Conservation (phyloP, 2,113 vertebrate species). For the Oceanodroma tethys region DNA sequence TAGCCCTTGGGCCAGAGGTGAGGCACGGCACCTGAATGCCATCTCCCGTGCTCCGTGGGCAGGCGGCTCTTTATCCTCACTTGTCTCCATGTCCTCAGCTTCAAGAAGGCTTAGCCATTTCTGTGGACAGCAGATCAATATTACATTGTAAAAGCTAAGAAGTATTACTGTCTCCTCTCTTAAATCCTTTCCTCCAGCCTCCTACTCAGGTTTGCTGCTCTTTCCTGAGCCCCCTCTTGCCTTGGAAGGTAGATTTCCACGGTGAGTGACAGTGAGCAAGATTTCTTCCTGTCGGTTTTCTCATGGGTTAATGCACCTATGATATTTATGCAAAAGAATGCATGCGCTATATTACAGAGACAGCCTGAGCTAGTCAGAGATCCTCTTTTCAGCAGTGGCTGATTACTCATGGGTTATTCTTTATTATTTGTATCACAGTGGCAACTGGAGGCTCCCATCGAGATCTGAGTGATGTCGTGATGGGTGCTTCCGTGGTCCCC, state of each 20-base stretch:
- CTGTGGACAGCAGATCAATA: slow-evolving; percentile 6
- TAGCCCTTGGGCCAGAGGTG: not conserved
- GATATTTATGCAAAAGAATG: not conserved
- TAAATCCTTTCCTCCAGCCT: not conserved
- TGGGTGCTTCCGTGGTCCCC: not conserved
- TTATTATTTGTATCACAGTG: slow-evolving; percentile 18
- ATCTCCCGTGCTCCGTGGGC: not conserved
- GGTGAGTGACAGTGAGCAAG: not conserved
- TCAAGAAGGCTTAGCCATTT: not conserved
- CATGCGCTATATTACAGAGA: not conserved
- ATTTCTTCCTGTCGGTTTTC: not conserved
- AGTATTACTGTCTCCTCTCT: not conserved
- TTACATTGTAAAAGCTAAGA: not conserved
- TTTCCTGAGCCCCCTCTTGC: not conserved
- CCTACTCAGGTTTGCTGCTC: not conserved
- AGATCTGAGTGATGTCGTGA: not conserved
- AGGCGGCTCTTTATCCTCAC: not conserved
- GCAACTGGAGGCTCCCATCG: not conserved
- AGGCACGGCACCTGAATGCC: not conserved
- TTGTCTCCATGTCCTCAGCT: not conserved
- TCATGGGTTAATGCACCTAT: not conserved
- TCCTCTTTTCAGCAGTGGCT: not conserved
- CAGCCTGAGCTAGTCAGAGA: not conserved
- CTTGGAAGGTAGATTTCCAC: not conserved
- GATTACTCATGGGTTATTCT: slow-evolving; percentile 34